Base-by-base conservation (phyloP, 2,888 invertebrate species). In the Bruchidius siliquastri region DNA sequence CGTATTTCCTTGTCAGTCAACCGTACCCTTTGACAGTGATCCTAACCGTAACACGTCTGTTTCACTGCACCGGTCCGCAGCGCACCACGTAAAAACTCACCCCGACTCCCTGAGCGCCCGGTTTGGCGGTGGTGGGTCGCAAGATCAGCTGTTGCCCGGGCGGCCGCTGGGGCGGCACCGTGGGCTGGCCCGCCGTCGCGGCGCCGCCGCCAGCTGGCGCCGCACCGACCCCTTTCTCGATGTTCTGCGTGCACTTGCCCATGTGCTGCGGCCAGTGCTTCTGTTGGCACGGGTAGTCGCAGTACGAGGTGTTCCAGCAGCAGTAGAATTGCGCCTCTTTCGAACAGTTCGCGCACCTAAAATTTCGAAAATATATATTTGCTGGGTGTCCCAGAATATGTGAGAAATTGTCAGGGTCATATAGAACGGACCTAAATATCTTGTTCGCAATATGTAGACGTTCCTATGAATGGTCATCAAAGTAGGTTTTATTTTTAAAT, bases 301-400 rank as follows among this genome's bases (percentile, higher is more conserved):
- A 98, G 86, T 98, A 98, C 72, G 96, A 92, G 0, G 97, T 97
- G 88, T 97, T 97, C 97, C 97, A 98, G 84, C 98, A 98, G 83
- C 98, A 98, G 86, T 96, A 96, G 86, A 96, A 95, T 80, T 94
- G 92, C 0, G 97, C 96, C 86, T 97, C 97, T 79, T 93, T 93
- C 68, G 90, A 90, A 86, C 98, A 98, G 83, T 91, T 90, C 0
- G 94, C 93, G 85, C 98, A 98, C 90, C 90, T 90, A 78, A 22
- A 80, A 79, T 30, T 20, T 6, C 20, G 21, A n/a, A n/a, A n/a
- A n/a, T n/a, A n/a, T n/a, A n/a, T n/a, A n/a, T n/a, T n/a, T n/a
- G n/a, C n/a, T n/a, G n/a, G n/a, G n/a, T n/a, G n/a, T n/a, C n/a
- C n/a, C n/a, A n/a, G n/a, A n/a, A n/a, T n/a, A n/a, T n/a, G n/a